Percentiles rank a stretch among this genome's conserved stretches.
Evolutionary conservation across 2,113 vertebrate species (phyloP).

Genomic region (Neomonachus schauinslandi): DNA sequence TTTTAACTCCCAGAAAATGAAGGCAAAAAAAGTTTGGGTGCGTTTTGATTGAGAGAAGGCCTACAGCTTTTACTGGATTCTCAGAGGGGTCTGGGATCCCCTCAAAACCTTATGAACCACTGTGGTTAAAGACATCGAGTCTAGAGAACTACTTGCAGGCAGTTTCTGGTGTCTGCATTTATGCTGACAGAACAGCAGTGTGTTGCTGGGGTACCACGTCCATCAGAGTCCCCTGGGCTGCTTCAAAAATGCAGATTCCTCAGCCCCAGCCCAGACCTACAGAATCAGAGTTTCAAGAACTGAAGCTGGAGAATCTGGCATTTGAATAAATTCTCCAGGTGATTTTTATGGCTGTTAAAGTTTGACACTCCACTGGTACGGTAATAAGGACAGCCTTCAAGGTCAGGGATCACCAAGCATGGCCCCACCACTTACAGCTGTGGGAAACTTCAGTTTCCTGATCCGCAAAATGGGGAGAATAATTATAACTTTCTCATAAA

Average conservation of each 20-base stretch:
- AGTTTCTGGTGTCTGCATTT: not conserved
- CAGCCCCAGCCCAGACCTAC: not conserved
- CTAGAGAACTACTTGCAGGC: not conserved
- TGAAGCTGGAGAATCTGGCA: not conserved
- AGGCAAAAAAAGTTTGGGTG: not conserved
- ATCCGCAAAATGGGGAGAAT: not conserved
- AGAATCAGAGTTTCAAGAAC: not conserved
- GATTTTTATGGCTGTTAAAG: not conserved
- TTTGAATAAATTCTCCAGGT: not conserved
- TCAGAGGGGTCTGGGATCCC: not conserved
- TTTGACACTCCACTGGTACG: not conserved
- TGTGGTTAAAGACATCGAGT: not conserved
- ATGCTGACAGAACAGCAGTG: not conserved
- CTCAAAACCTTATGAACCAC: not conserved
- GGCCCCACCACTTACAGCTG: not conserved
- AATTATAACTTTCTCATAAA: not conserved
- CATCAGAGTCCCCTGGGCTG: not conserved
- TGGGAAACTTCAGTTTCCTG: not conserved
- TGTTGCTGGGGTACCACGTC: not conserved
- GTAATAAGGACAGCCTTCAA: not conserved
- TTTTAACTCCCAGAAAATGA: constrained; percentile 25
- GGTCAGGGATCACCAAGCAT: not conserved
- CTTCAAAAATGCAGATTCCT: not conserved
- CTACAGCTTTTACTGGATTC: not conserved
- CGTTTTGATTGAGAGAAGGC: not conserved